Evolutionary conservation across 2,797 vertebrate species (phyloP), one percentile per base, ranked within the genome.

Genomic region (Catostomus latipinnis): DNA sequence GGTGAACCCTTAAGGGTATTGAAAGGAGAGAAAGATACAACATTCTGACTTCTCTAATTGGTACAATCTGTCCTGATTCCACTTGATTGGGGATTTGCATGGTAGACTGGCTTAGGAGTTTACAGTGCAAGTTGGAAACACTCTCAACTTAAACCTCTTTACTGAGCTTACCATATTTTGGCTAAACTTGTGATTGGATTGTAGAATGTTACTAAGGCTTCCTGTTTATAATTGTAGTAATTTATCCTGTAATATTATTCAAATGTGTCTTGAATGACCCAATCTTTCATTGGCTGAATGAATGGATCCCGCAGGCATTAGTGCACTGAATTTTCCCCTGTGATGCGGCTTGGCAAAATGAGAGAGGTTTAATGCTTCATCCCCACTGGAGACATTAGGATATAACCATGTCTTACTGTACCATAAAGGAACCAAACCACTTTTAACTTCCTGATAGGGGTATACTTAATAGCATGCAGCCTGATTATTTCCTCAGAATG

Each of bases 201-300:
- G 84, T 77, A 70, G 78, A 66, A 76, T 9, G 43, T 83, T 89
- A 90, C 89, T 90, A 91, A 85, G 82, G 74, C 84, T 86, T 86
- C 88, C 82, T 86, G 76, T 88, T 89, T 84, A 87, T 91, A 89
- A 92, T 88, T 86, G 76, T 77, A 80, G 81, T 87, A 86, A 88
- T 92, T 92, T 91, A 91, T 90, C 89, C 85, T 81, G 71, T 90
- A 90, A 91, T 92, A 90, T 88, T 91, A 92, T 93, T 92, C 84
- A 92, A 90, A 92, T 91, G 87, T 91, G 89, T 87, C 84, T 78
- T 86, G 82, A 87, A 89, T 88, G 87, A 89, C 90, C 88, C 84
- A 87, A 88, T 89, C 86, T 88, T 87, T 74, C 61, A 77, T 75
- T 62, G 81, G 67, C 46, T 68, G 66, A 83, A 68, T 45, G 88